Evolutionary conservation across 2,113 vertebrate genomes (phyloP).

Genomic region (Lota lota): DNA sequence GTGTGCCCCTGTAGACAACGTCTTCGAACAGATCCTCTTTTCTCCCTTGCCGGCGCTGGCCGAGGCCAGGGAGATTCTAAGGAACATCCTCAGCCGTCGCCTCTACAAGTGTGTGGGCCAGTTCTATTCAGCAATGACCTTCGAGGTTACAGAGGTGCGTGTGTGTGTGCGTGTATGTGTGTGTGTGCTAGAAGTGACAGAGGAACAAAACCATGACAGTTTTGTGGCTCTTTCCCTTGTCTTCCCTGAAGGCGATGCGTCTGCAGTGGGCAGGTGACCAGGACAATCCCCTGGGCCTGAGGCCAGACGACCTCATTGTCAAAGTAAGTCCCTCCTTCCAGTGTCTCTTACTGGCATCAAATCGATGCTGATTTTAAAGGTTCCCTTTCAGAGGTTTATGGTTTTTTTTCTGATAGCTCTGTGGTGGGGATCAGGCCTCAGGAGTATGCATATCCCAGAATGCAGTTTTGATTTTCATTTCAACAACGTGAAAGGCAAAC

Average conservation of each 20-base stretch:
- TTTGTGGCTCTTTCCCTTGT: neutral
- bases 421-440: no score
- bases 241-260: constrained; percentile 56
- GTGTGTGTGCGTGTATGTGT: constrained; percentile 7
- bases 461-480: no score
- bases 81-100: constrained; percentile 77
- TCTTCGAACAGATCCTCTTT: no score
- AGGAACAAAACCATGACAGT: no score
- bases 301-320: constrained; percentile 84
- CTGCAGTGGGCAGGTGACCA: constrained; percentile 55
- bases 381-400: no score
- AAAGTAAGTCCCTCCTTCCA: constrained; percentile 76
- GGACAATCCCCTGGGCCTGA: constrained; percentile 66
- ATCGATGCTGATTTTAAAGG: no score
- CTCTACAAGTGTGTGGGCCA: constrained; percentile 86
- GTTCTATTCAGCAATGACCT: constrained; percentile 65
- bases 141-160: constrained; percentile 45
- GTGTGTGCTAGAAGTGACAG: no score
- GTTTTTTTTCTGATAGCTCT: no score
- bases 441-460: no score
- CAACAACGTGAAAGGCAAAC: no score
- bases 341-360: neutral
- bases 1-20: no score
- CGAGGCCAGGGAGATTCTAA: constrained; percentile 78
- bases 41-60: constrained; percentile 45